These are phyloP conservation scores for Drosophila rubida DNA, from an alignment of 2,888 invertebrate genomes.

Conservation along the genomic window DNA sequence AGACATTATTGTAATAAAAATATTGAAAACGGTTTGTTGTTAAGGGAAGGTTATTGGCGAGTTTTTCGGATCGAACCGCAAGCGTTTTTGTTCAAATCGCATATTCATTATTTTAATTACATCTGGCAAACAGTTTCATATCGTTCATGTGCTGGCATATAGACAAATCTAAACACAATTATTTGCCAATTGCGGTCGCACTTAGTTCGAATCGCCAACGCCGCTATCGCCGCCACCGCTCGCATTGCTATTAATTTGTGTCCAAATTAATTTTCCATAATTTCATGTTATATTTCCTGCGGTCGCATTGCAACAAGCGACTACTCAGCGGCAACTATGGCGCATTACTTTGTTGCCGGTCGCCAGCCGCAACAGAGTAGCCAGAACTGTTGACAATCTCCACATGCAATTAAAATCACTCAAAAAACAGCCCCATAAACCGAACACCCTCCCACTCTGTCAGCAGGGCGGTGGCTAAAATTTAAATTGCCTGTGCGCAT, in stretches of 20 bases:
- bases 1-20: slow-evolving; percentile 41
- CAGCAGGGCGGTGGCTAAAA: slow-evolving; percentile 7
- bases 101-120: slow-evolving; percentile 79
- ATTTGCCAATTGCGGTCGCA: slow-evolving; percentile 75
- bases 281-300: slow-evolving; percentile 54
- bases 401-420: slow-evolving; percentile 65
- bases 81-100: slow-evolving; percentile 45
- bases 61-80: slow-evolving; percentile 60
- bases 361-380: slow-evolving; percentile 19
- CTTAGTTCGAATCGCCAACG: slow-evolving; percentile 11
- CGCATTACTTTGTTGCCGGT: slow-evolving; percentile 5
- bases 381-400: slow-evolving; percentile 25
- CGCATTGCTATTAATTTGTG: slow-evolving; percentile 47
- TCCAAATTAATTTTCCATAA: slow-evolving; percentile 75
- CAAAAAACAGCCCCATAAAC: slow-evolving; percentile 28
- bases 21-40: slow-evolving; percentile 28
- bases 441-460: background rate
- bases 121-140: slow-evolving; percentile 49
- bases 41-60: slow-evolving; percentile 41
- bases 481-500: slow-evolving; percentile 53
- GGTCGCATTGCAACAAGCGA: slow-evolving; percentile 38
- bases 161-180: slow-evolving; percentile 56
- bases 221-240: too few relatives aligned
- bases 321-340: background rate
- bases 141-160: background rate